These are phyloP conservation scores for Chrysolina americana DNA, from an alignment of 2,888 invertebrate genomes.

Conservation along the genomic window DNA sequence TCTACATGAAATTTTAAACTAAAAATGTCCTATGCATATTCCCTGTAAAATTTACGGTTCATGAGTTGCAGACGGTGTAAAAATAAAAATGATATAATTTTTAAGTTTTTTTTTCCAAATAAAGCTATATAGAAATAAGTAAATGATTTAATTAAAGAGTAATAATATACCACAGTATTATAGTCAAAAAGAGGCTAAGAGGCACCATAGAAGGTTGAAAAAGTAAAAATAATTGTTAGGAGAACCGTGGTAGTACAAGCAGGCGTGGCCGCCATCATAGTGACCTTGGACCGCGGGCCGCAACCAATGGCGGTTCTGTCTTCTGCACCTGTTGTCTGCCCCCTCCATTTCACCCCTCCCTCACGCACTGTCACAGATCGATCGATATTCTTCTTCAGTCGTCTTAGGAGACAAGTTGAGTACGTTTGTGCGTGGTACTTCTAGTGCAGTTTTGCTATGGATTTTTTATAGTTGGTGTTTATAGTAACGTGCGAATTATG, in stretches of 20 bases:
- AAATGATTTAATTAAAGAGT: conserved; percentile 27
- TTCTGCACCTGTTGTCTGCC: conserved; percentile 29
- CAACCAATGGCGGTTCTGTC: conserved; percentile 28
- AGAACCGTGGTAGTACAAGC: conserved; percentile 27
- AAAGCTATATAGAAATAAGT: conserved; percentile 26
- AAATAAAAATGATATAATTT: conserved; percentile 13
- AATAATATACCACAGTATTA: conserved; percentile 26
- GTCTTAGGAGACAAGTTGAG: conserved; percentile 7
- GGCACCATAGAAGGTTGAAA: conserved; percentile 20
- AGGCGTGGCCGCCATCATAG: conserved; percentile 26
- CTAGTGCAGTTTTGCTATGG: conserved; percentile 28
- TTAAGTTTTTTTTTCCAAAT: conserved; percentile 14
- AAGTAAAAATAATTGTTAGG: conserved; percentile 28
- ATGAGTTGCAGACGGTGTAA: conserved; percentile 13
- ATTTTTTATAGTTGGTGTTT: conserved; percentile 30
- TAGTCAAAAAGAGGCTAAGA: conserved; percentile 23
- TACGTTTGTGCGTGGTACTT: conserved; percentile 26
- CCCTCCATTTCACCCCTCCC: conserved; percentile 29
- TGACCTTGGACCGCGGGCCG: conserved; percentile 20
- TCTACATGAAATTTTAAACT: conserved; percentile 12
- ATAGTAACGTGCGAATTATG: conserved; percentile 15
- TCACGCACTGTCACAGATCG: conserved; percentile 23
- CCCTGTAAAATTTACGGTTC: conserved; percentile 14
- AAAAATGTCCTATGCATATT: conserved; percentile 14
- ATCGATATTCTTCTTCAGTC: conserved; percentile 1